Conservation (phyloP, 2,113 vertebrate genomes). For the Cyprinodon tularosa region DNA sequence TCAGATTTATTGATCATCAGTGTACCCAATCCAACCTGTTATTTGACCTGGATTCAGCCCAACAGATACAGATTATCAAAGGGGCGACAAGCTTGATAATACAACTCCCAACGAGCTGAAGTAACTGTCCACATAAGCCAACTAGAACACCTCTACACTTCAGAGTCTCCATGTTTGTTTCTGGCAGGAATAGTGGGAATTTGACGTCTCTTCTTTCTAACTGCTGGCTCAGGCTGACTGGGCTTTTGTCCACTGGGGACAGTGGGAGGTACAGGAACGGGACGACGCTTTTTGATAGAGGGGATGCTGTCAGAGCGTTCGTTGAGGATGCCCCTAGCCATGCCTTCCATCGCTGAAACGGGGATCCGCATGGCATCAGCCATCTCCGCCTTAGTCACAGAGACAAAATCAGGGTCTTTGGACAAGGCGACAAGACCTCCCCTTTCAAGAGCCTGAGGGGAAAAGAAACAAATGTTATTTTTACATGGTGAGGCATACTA, state of each 20-base stretch:
- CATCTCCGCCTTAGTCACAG: constrained; percentile 80
- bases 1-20: constrained; percentile 47
- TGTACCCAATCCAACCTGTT: constrained; percentile 28
- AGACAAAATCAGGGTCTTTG: constrained; percentile 77
- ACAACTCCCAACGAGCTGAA: constrained; percentile 36
- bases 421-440: constrained; percentile 80
- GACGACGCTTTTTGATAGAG: constrained; percentile 64
- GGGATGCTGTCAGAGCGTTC: constrained; percentile 49
- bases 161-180: constrained; percentile 26
- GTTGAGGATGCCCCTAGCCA: constrained; percentile 77
- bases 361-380: constrained; percentile 81
- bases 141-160: constrained; percentile 48
- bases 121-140: constrained; percentile 31
- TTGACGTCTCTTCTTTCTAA: constrained; percentile 72
- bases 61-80: constrained; percentile 29
- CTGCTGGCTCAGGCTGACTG: constrained; percentile 56
- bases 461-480: not conserved
- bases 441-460: constrained; percentile 80
- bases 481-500: too few species aligned
- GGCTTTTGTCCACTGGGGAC: constrained; percentile 1
- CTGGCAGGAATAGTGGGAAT: constrained; percentile 59
- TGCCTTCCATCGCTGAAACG: constrained; percentile 77
- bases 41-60: constrained; percentile 11
- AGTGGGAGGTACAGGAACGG: constrained; percentile 62
- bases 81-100: constrained; percentile 36